Evolutionary conservation across 2,113 vertebrate genomes (phyloP), one percentile per base, ranked within the genome.

Genomic region (Salvator merianae): DNA sequence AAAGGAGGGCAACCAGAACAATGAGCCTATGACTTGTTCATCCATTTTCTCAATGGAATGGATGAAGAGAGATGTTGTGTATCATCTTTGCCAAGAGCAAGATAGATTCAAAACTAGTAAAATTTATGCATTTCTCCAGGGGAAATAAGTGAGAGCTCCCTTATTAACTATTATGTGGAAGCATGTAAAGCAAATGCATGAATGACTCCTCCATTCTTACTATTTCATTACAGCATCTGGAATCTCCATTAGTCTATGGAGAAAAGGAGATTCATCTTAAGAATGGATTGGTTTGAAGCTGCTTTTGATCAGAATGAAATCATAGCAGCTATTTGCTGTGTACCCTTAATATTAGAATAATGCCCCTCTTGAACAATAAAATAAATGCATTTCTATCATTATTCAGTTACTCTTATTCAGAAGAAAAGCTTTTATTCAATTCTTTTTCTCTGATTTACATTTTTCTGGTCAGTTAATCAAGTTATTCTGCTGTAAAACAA

Each of bases 261-360:
- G 12, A 65, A n/a, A 74, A 66, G 43, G n/a, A 32, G 18, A 32
- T 80, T 50, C 34, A 43, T 20, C 4, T 1, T 65, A 71, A 80
- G 36, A 76, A 69, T 26, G n/a, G 50, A 32, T 76, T 55, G 12
- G 28, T 55, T 30, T 69, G 16, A 70, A n/a, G 4, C n/a, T 50
- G 69, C 55, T 66, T 72, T 66, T 47, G 47, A 81, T 71, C 14
- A 80, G 62, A 82, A 86, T 62, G 43, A 85, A 87, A 79, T 18
- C 20, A 65, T 43, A 50, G 43, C 30, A 36, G 20, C 12, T 77
- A 26, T 47, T 59, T 71, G 18, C 22, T 79, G 5, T 6, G 0
- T 30, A 53, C 50, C 66, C 36, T 59, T 74, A 63, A 59, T 40
- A 86, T 69, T 12, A 12, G 63, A 79, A 36, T 24, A 69, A 69